phyloP scores from a whole-genome alignment of 1,140 invertebrate genomes.

The Achroia grisella region DNA sequence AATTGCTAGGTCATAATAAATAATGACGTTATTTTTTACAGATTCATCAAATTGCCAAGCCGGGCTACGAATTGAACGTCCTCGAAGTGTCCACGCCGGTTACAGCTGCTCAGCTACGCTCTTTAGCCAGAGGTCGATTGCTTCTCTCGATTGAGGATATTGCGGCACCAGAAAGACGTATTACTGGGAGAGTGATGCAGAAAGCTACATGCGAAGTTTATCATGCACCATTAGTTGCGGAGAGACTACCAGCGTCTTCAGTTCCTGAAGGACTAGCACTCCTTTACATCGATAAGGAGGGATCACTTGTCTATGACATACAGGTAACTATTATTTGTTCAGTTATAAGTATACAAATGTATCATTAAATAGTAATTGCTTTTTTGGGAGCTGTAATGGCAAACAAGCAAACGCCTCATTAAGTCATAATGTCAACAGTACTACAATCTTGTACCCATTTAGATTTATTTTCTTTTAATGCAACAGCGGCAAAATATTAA shows the following conservation, averaged over 20 bases:
- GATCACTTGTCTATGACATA: constrained; percentile 83
- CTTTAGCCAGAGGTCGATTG: constrained; percentile 81
- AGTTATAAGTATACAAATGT: too few species aligned
- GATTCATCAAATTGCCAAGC: constrained; percentile 77
- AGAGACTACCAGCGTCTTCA: constrained; percentile 61
- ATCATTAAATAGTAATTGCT: too few species aligned
- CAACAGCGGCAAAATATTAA: too few species aligned
- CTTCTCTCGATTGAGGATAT: constrained; percentile 79
- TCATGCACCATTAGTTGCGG: constrained; percentile 77
- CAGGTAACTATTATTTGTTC: constrained; percentile 59
- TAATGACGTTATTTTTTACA: constrained; percentile 15
- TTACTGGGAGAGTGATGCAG: constrained; percentile 80
- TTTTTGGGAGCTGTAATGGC: too few species aligned
- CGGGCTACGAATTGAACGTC: constrained; percentile 82
- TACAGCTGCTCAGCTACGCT: constrained; percentile 79
- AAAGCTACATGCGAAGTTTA: constrained; percentile 87
- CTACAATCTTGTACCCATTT: too few species aligned
- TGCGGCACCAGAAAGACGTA: constrained; percentile 76
- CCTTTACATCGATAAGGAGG: constrained; percentile 84
- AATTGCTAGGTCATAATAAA: too few species aligned
- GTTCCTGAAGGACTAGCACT: constrained; percentile 81
- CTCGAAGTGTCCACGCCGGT: constrained; percentile 84
- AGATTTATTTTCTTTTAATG: too few species aligned
- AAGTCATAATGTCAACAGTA: too few species aligned
- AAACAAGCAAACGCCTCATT: too few species aligned